Evolutionary conservation across 2,797 vertebrate species (phyloP).

Genomic region (Apodemus agrarius): DNA sequence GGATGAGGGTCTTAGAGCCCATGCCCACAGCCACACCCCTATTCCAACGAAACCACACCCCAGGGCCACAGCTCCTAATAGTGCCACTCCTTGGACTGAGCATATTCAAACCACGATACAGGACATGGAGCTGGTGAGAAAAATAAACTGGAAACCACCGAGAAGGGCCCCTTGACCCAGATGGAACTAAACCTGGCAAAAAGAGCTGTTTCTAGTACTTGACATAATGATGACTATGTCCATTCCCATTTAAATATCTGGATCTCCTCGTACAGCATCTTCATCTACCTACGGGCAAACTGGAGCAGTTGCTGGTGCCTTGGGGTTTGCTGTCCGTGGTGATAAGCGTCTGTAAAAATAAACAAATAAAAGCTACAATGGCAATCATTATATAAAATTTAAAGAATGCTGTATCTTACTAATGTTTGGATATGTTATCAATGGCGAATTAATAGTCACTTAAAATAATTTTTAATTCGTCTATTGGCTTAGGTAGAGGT

Average conservation of each 20-base stretch:
- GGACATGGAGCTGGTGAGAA: background rate
- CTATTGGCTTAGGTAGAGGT: background rate
- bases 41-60: background rate
- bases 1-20: background rate
- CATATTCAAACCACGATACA: background rate
- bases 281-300: background rate
- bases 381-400: background rate
- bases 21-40: background rate
- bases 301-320: background rate
- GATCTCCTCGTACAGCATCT: background rate
- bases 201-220: background rate
- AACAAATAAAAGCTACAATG: background rate
- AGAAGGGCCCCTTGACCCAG: background rate
- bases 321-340: background rate
- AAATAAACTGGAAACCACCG: background rate
- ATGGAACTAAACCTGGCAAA: background rate
- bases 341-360: background rate
- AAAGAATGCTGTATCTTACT: background rate
- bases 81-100: background rate
- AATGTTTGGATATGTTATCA: conserved; percentile 12
- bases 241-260: background rate
- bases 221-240: background rate
- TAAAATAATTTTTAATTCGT: conserved; percentile 22
- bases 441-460: background rate
- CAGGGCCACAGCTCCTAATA: background rate